These are phyloP conservation scores for Ia io DNA, from an alignment of 2,113 vertebrate genomes.

Conservation along the genomic window DNA sequence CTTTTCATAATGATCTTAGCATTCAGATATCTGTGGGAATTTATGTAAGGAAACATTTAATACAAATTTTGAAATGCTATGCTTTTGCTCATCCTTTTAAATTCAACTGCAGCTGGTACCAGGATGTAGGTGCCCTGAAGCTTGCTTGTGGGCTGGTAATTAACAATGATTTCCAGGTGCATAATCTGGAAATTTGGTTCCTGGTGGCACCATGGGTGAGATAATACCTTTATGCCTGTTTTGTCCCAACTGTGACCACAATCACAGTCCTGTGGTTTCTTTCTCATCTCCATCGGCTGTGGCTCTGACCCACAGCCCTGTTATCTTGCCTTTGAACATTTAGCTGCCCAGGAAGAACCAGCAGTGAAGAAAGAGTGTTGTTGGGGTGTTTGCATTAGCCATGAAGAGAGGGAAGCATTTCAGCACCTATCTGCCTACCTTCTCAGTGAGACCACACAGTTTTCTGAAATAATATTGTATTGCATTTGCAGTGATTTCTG, in stretches of 20 bases:
- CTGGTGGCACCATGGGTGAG: neutral
- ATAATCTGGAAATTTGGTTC: neutral
- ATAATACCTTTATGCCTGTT: neutral
- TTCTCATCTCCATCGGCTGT: too few species aligned
- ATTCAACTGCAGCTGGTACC: neutral
- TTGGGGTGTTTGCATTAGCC: too few species aligned
- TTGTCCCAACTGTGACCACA: neutral
- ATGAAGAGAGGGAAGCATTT: neutral
- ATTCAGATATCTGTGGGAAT: neutral
- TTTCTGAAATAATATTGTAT: neutral
- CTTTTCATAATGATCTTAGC: neutral
- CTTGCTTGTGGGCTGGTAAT: neutral
- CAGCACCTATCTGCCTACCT: accelerated
- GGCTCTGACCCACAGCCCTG: neutral
- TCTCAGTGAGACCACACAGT: neutral
- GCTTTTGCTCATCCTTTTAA: neutral
- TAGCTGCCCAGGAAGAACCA: neutral
- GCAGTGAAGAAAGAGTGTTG: neutral
- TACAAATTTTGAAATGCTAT: neutral
- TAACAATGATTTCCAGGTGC: neutral
- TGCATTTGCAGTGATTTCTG: constrained; percentile 15
- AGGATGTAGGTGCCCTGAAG: neutral
- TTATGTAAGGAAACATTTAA: neutral
- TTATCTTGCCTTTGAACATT: neutral
- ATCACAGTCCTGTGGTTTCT: neutral